Evolutionary conservation across 1,140 invertebrate species (phyloP).

Genomic region (Argopecten irradians): DNA sequence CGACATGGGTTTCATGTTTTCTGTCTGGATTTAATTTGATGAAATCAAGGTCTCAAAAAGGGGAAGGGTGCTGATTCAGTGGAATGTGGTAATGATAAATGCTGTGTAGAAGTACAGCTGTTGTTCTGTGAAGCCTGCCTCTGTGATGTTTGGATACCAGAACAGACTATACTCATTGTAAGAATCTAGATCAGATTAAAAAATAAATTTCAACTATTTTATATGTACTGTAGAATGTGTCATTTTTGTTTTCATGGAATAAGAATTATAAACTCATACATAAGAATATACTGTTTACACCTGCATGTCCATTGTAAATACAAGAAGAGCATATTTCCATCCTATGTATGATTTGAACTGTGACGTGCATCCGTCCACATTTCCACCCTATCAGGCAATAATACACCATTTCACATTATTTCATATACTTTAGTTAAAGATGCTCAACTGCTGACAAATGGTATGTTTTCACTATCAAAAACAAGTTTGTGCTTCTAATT

Average conservation of each 20-base stretch:
- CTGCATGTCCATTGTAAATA: conserved; percentile 15
- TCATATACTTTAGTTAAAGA: too few relatives aligned
- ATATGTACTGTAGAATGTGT: background rate
- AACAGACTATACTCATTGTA: background rate
- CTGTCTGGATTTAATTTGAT: too few relatives aligned
- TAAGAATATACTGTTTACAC: background rate
- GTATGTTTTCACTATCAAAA: too few relatives aligned
- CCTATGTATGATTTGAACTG: background rate
- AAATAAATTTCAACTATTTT: background rate
- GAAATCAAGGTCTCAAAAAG: too few relatives aligned
- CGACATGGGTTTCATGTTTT: too few relatives aligned
- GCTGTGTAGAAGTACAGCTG: too few relatives aligned
- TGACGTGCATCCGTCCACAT: background rate
- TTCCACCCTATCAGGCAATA: background rate
- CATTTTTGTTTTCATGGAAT: background rate
- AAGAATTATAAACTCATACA: background rate
- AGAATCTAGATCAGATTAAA: background rate
- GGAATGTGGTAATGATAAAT: too few relatives aligned
- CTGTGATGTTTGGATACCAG: background rate
- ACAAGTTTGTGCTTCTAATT: too few relatives aligned
- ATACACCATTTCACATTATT: background rate
- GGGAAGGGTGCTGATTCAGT: too few relatives aligned
- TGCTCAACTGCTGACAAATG: too few relatives aligned
- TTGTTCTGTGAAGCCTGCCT: background rate
- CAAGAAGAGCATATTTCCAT: background rate